Base-by-base conservation (phyloP, 2,113 vertebrate species). In the Tauraco erythrolophus region DNA sequence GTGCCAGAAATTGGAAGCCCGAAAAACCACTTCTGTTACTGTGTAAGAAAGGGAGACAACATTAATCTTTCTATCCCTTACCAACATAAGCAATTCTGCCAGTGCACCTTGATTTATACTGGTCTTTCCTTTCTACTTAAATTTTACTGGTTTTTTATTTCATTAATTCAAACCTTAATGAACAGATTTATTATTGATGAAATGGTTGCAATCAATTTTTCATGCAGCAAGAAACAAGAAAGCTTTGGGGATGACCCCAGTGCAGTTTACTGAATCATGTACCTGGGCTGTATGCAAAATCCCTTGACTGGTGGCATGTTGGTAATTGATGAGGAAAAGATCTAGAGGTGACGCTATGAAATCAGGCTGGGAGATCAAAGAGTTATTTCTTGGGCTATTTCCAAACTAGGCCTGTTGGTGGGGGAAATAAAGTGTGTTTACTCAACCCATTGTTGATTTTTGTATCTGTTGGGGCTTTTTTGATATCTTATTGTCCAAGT, bases 341-440 rank as follows among this genome's bases (percentile, higher is more conserved):
- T 96, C 57, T 77, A 88, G 92, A 96, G 92, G 95, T 97, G 96
- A 84, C 72, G 95, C 88, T 97, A 91, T 95, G 91, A 98, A 98
- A 97, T 98, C 74, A 78, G 89, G 62, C 3, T 85, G 79, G 88
- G 87, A 84, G 84, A 92, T 97, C 95, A 97, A 97, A 97, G 89
- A 97, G 94, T 97, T 98, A 95, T 98, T 98, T 96, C 97, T 89
- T 98, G 97, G 97, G 97, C 97, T 97, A 82, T 94, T 97, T 98
- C 98, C 98, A 98, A 97, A 97, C 92, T 65, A 82, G 24, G 65
- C 50, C 46, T 93, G 65, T 78, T 96, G 75, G 62, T 39, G 39
- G 19, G 61, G 6, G 54, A 64, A 79, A 43, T 77, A 84, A 91
- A 25, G 21, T 74, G 54, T 66, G 48, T 97, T 97, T 98, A 95